phyloP scores from a whole-genome alignment of 2,113 vertebrate species.

The Trogon surrucura region DNA sequence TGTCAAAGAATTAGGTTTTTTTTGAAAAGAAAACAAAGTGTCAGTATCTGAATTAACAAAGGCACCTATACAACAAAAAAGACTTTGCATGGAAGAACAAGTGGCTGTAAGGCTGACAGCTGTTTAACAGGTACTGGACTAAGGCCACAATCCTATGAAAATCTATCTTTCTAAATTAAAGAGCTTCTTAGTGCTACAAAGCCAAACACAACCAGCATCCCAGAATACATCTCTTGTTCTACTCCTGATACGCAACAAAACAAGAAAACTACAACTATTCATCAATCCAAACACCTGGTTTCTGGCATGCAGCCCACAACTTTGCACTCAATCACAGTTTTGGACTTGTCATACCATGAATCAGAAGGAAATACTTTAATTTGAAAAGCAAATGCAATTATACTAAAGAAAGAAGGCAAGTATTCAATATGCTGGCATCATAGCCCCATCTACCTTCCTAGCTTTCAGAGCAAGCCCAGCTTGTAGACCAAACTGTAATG shows the following conservation, averaged over 20 bases:
- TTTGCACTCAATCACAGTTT: background rate
- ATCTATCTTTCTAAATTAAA: background rate
- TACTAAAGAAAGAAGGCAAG: background rate
- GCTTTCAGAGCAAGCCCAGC: background rate
- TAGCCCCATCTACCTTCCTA: constrained; percentile 2
- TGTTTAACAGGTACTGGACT: background rate
- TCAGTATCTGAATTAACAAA: background rate
- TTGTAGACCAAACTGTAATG: background rate
- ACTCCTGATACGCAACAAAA: background rate
- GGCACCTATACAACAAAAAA: background rate
- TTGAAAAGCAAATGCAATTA: constrained; percentile 40
- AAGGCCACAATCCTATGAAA: background rate
- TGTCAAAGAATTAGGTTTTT: background rate
- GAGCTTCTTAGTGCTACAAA: background rate
- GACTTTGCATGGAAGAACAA: background rate
- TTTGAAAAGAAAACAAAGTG: background rate
- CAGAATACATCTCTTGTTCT: background rate
- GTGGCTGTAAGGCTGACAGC: background rate
- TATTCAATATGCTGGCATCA: constrained; percentile 5
- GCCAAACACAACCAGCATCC: background rate
- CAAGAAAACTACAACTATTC: background rate
- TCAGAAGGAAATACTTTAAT: constrained; percentile 28
- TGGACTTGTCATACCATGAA: background rate
- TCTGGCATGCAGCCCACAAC: background rate
- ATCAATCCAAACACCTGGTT: background rate